Conservation (phyloP, 2,113 vertebrate species). For the Phylloscopus trochilus region DNA sequence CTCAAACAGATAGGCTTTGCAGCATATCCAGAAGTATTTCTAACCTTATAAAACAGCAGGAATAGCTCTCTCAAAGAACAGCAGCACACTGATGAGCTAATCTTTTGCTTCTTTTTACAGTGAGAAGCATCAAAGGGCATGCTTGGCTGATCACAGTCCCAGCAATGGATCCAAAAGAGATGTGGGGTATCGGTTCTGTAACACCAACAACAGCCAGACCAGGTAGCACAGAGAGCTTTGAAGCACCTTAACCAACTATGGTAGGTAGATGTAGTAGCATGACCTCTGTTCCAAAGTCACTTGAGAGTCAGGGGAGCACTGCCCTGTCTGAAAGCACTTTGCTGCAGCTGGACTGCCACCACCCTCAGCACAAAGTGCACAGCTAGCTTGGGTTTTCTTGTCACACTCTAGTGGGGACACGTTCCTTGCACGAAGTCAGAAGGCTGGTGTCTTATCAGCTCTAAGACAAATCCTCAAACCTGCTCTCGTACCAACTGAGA, state of each 20-base stretch:
- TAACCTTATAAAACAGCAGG: not conserved
- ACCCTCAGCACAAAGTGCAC: not conserved
- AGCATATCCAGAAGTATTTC: not conserved
- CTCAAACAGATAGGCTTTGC: not conserved
- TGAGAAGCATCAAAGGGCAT: not conserved
- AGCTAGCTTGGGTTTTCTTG: not conserved
- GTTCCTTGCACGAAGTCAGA: not conserved
- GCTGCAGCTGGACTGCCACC: not conserved
- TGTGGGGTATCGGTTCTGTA: fast-evolving
- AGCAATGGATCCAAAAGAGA: not conserved
- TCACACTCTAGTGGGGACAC: not conserved
- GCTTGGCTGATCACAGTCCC: not conserved
- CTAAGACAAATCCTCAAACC: not conserved
- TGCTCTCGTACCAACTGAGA: not conserved
- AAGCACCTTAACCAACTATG: not conserved
- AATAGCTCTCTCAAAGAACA: not conserved
- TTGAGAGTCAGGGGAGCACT: not conserved
- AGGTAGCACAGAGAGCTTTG: not conserved
- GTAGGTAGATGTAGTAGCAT: not conserved
- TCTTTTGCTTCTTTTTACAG: not conserved
- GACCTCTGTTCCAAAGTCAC: not conserved
- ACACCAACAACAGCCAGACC: not conserved
- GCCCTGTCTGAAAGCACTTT: fast-evolving
- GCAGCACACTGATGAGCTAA: not conserved
- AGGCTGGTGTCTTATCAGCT: not conserved